A percentile compares a stretch with the other conserved stretches of the same genome.
Evolutionary conservation across 2,888 invertebrate genomes (phyloP).

Genomic region (Nymphalis c-album): DNA sequence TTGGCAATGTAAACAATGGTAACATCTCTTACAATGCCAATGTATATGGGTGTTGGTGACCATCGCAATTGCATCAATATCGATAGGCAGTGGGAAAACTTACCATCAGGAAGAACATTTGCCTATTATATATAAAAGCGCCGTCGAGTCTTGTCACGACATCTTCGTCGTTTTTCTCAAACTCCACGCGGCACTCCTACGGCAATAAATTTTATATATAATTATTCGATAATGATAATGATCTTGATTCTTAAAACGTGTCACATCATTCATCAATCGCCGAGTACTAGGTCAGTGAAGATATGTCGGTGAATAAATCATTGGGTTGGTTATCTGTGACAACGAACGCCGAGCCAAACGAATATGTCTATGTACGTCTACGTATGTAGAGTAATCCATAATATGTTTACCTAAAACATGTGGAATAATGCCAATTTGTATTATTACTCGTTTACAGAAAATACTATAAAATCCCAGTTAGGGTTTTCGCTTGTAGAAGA

Average conservation of each 20-base stretch:
- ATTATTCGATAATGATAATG: not conserved
- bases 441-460: slow-evolving; percentile 8
- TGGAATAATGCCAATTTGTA: slow-evolving; percentile 24
- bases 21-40: too few species aligned
- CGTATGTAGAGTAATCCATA: slow-evolving; percentile 13
- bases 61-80: too few species aligned
- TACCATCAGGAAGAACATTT: too few species aligned
- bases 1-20: too few species aligned
- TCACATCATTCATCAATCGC: slow-evolving; percentile 3
- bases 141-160: not conserved
- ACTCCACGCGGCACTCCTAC: not conserved
- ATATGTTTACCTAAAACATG: slow-evolving; percentile 21
- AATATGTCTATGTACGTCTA: slow-evolving; percentile 10
- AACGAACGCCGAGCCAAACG: slow-evolving; percentile 17
- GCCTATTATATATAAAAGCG: too few species aligned
- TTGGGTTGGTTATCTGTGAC: slow-evolving; percentile 1
- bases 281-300: slow-evolving; percentile 7
- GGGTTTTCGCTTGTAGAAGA: not conserved
- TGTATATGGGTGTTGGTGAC: too few species aligned
- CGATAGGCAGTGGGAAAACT: too few species aligned
- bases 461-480: slow-evolving; percentile 9
- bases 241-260: slow-evolving; percentile 1
- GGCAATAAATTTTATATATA: not conserved
- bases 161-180: not conserved
- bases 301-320: slow-evolving; percentile 24